Evolutionary conservation across 1,140 invertebrate species (phyloP), one percentile per base, ranked within the genome.

Genomic region (Leptinotarsa undecemlineata): DNA sequence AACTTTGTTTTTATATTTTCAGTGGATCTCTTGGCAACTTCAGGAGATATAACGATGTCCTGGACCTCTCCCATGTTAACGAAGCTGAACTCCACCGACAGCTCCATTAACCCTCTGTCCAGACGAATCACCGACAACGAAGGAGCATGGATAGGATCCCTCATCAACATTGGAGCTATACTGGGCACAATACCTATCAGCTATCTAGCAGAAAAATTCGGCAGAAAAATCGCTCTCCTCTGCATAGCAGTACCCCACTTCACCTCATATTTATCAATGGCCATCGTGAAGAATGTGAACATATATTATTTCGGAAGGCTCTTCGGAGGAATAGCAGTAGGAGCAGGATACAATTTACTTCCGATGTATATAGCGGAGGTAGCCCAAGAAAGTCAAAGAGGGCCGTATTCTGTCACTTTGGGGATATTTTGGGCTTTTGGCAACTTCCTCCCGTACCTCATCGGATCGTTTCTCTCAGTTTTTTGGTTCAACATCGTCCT

Each of bases 151-250:
- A 92, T 96, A 73, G 93, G 91, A 1, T 93, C 93, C 0, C 83
- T 96, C 11, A 85, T 96, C 64, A 90, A 93, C 0, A 81, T 96
- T 19, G 95, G 94, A n/a, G 93, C 94, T 20, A 87, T 94, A 3
- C 64, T 89, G 3, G 91, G 91, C 15, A 33, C 76, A 8, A 19
- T 79, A 15, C 70, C 77, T 4, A 82, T 83, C n/a, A 84, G 84
- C 2, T 72, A 81, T 48, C 57, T 85, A 0, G 64, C 85, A 13
- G 82, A 86, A 47, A 82, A 81, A 13, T 80, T 85, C 51, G 87
- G 87, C 3, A 77, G 87, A 74, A 88, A 86, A 74, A 81, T 80
- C 11, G 82, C 83, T 5, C 76, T 86, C 1, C 80, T 86, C 33
- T n/a, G 82, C 1, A 72, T 86, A 3, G 82, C 83, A 0, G 69